phyloP scores from a whole-genome alignment of 1,140 invertebrate species.

The Uloborus diversus region DNA sequence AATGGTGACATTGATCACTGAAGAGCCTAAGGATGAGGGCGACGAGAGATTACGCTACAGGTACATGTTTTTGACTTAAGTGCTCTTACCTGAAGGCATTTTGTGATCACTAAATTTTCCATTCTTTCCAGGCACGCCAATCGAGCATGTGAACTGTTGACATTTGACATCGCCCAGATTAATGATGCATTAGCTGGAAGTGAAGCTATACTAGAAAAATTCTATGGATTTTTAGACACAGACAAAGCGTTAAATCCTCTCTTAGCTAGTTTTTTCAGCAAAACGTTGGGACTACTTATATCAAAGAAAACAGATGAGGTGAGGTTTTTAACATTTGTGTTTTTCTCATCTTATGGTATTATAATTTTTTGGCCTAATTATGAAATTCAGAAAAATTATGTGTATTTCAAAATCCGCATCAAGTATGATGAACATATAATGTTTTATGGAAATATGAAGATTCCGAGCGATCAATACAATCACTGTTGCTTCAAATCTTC shows the following conservation, averaged over 20 bases:
- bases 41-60: conserved; percentile 84
- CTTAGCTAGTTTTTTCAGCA: conserved; percentile 94
- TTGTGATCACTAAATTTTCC: no score
- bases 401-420: no score
- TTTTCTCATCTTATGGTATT: no score
- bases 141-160: conserved; percentile 92
- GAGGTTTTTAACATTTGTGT: no score
- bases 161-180: conserved; percentile 84
- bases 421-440: no score
- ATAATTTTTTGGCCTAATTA: no score
- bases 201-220: conserved; percentile 78
- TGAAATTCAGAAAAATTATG: no score
- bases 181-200: conserved; percentile 86
- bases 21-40: conserved; percentile 79
- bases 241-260: conserved; percentile 90
- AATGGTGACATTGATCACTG: conserved; percentile 84
- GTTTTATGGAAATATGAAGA: no score
- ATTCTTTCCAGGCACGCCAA: conserved; percentile 71
- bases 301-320: conserved; percentile 81
- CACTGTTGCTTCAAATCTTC: no score
- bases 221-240: conserved; percentile 86
- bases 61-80: no score
- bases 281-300: conserved; percentile 88
- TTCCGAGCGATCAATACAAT: no score
- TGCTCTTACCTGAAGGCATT: no score